These are phyloP conservation scores for Cydia pomonella DNA, from an alignment of 1,140 invertebrate species.

Conservation along the genomic window DNA sequence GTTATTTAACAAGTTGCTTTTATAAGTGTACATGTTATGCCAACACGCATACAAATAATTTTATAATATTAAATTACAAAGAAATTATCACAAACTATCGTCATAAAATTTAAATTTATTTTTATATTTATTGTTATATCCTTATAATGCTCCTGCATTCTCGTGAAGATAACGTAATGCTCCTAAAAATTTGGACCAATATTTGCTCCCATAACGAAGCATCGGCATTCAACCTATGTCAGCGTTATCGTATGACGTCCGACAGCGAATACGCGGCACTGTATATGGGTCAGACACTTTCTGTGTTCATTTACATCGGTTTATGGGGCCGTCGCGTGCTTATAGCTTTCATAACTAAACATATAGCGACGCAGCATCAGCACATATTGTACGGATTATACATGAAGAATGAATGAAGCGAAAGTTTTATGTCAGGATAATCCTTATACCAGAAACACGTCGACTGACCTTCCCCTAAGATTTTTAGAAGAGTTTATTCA, in stretches of 20 bases:
- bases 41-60: no score
- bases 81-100: no score
- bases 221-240: background rate
- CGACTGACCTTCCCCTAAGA: no score
- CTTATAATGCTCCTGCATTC: no score
- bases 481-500: conserved; percentile 53
- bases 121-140: no score
- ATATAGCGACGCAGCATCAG: background rate
- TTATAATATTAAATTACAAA: no score
- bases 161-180: no score
- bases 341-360: conserved; percentile 13
- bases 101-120: no score
- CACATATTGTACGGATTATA: background rate
- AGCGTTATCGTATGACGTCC: background rate
- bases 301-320: conserved; percentile 24
- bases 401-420: background rate
- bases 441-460: no score
- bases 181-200: background rate
- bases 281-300: conserved; percentile 23
- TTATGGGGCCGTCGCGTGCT: conserved; percentile 19
- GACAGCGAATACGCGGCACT: background rate
- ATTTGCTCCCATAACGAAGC: background rate
- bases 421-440: background rate
- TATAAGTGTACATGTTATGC: no score
- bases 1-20: no score